phyloP scores from a whole-genome alignment of 2,888 invertebrate genomes.

The Tanaodytes sp. region DNA sequence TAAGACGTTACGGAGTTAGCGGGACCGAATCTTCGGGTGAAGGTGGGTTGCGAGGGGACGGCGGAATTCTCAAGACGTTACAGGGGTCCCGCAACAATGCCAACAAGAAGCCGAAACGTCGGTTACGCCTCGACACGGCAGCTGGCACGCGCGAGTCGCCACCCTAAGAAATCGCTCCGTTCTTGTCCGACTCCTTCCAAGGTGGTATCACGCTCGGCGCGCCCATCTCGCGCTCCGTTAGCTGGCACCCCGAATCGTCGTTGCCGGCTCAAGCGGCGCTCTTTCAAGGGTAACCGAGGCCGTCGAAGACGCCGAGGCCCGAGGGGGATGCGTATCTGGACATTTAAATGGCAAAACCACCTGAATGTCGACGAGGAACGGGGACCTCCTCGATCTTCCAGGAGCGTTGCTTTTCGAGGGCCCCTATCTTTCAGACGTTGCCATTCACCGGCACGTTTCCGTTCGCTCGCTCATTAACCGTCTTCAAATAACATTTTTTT shows the following conservation, averaged over 20 bases:
- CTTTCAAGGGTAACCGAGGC: constrained; percentile 54
- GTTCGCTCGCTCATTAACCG: constrained; percentile 43
- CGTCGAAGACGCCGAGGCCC: constrained; percentile 51
- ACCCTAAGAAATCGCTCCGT: constrained; percentile 58
- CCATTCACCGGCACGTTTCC: constrained; percentile 33
- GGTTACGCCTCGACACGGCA: constrained; percentile 72
- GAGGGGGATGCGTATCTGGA: constrained; percentile 64
- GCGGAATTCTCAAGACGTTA: constrained; percentile 64
- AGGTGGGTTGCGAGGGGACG: too few species aligned
- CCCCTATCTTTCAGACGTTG: constrained; percentile 48
- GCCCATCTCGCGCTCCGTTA: constrained; percentile 44
- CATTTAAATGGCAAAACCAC: constrained; percentile 71
- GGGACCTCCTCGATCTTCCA: constrained; percentile 66
- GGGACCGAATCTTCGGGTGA: constrained; percentile 15
- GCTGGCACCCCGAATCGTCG: constrained; percentile 38
- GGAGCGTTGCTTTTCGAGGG: constrained; percentile 55
- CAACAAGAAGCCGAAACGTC: constrained; percentile 72
- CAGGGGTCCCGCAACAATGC: constrained; percentile 62
- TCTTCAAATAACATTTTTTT: constrained; percentile 35
- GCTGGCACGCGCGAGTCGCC: constrained; percentile 71
- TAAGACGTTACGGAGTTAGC: constrained; percentile 66
- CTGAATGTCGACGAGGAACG: constrained; percentile 67
- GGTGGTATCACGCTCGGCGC: constrained; percentile 36
- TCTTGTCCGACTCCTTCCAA: constrained; percentile 50
- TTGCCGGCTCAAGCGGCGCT: neutral